Evolutionary conservation across 2,113 vertebrate species (phyloP), one percentile per base, ranked within the genome.

Genomic region (Dunckerocampus dactyliophorus): DNA sequence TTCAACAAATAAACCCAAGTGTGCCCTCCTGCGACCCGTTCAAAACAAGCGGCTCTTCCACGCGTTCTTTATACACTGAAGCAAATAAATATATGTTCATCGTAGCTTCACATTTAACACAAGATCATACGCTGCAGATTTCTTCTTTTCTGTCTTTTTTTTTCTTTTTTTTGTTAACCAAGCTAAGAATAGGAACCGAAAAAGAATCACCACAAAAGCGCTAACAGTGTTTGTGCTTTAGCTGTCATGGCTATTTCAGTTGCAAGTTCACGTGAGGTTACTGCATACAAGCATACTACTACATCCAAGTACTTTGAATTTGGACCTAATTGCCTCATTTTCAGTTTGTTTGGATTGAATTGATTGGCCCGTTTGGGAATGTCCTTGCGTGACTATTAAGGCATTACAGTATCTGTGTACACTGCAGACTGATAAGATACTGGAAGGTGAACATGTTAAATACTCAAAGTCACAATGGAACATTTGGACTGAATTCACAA

Each of bases 1-100:
- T 74, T 85, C 48, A 28, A 83, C 85, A 86, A 82, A 84, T 77
- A 82, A 87, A 88, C 82, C 83, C 76, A 88, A 88, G 88, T 90
- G 88, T 90, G 89, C 88, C 88, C 89, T 79, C 84, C 83, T 87
- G 86, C 72, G 80, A 80, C 85, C n/a, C n/a, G n/a, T n/a, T 87
- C 13, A 58, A 58, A 58, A 85, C 77, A 85, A 83, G 79, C 79
- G 81, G 79, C 85, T 83, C 71, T 85, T 82, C 85, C 82, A 86
- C 83, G 81, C 82, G 75, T 83, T 65, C 76, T 80, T 80, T 86
- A 81, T 87, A 88, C 85, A 89, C 68, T 64, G 77, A 86, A 85
- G 79, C 81, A 77, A 88, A 85, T 85, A 87, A 85, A 88, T 86
- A 86, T 87, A 87, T 79, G 34, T 75, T 82, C 84, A 80, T 76